phyloP scores from a whole-genome alignment of 2,113 vertebrate genomes.

The Lates calcarifer region DNA sequence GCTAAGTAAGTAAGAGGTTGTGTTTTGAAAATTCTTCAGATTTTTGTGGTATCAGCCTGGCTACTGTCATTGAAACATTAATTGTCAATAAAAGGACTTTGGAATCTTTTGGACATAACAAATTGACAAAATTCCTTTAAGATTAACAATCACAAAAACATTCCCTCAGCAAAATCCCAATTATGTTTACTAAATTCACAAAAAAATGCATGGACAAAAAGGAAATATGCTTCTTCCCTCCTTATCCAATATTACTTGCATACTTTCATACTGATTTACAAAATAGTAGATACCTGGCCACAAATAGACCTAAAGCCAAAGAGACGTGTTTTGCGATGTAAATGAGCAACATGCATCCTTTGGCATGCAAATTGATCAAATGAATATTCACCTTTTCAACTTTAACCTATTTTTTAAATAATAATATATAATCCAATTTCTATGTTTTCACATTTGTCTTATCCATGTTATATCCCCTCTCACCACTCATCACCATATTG shows the following conservation, averaged over 20 bases:
- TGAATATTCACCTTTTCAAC: not conserved
- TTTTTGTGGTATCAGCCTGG: not conserved
- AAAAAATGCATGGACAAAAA: not conserved
- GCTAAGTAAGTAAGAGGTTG: not conserved
- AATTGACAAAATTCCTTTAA: not conserved
- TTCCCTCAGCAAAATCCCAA: not conserved
- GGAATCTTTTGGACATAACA: conserved; percentile 12
- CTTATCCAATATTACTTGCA: not conserved
- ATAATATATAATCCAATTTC: not conserved
- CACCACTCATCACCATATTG: not conserved
- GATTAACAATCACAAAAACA: not conserved
- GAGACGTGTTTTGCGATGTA: not conserved
- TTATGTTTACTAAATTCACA: not conserved
- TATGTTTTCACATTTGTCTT: not conserved
- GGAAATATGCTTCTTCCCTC: not conserved
- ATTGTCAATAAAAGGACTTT: conserved; percentile 18
- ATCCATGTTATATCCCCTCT: not conserved
- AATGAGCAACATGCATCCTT: not conserved
- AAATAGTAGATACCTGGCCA: conserved; percentile 22
- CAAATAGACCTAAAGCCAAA: not conserved
- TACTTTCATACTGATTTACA: conserved; percentile 22
- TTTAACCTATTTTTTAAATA: conserved; percentile 22
- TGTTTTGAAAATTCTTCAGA: not conserved
- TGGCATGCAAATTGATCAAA: not conserved
- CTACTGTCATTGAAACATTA: conserved; percentile 16